Evolutionary conservation across 2,888 invertebrate species (phyloP), one percentile per base, ranked within the genome.

Genomic region (Aricia artaxerxes): DNA sequence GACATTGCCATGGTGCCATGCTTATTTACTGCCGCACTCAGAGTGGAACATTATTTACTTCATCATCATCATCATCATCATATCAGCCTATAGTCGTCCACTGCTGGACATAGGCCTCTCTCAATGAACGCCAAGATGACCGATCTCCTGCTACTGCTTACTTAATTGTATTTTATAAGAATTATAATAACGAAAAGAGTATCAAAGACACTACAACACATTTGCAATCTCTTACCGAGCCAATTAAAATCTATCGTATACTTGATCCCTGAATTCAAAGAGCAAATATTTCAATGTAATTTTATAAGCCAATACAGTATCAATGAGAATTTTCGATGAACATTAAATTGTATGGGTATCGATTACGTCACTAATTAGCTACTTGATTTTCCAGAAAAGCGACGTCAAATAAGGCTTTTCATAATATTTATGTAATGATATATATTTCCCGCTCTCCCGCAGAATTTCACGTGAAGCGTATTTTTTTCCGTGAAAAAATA

Each of bases 241-340:
- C 75, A 75, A 75, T 75, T 75, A 75, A 75, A 75, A 49, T 75
- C 40, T 24, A 49, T 75, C 75, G 75, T 24, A 44, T 75, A 75
- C 75, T 75, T 75, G 75, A 75, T 24, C 75, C 24, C 75, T 24
- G 13, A 49, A 75, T 75, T 49, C 24, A 75, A 75, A 44, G 31
- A 24, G 44, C 75, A 75, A 75, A 49, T 75, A 44, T 75, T 75
- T 75, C 75, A 44, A 75, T 31, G 49, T 75, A 44, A 73, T 44
- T 73, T 24, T 73, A 73, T 31, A 61, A 31, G 11, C 64, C 31
- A 3, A 64, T 64, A 64, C 64, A 69, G 16, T 69, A 69, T 38
- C 69, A 69, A 69, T 69, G 35, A 38, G 35, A 35, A 69, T 69
- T 38, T 69, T 69, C 38, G 13, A 13, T 69, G 35, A 69, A 69